These are phyloP conservation scores for Aphelenchoides avenae DNA, from an alignment of 1,140 invertebrate species.

Conservation along the genomic window DNA sequence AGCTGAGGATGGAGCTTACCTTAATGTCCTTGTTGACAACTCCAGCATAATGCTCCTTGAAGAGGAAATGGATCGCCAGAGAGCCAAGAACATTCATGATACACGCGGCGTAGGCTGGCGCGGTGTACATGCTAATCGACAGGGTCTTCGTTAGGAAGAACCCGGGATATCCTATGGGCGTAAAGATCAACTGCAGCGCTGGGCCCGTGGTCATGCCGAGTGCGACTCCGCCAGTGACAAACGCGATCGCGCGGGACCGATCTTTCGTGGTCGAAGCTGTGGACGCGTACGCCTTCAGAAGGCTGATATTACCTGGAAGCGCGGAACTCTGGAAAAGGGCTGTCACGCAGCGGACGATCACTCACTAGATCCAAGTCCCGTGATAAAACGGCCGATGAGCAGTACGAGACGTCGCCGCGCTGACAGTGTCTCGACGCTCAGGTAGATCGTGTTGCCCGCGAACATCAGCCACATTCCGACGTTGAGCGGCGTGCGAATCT, in stretches of 20 bases:
- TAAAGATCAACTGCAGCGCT: conserved; percentile 30
- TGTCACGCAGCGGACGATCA: neutral
- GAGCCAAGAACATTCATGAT: conserved; percentile 22
- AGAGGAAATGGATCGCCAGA: conserved; percentile 19
- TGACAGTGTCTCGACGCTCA: conserved; percentile 16
- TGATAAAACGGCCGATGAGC: conserved; percentile 35
- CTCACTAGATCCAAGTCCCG: conserved; percentile 40
- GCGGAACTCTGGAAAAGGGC: conserved; percentile 1
- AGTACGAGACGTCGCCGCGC: conserved; percentile 28
- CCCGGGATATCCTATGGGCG: conserved; percentile 25
- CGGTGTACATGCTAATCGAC: conserved; percentile 25
- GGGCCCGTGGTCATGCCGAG: too few species aligned
- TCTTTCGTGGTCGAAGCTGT: conserved; percentile 19
- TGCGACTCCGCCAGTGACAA: conserved; percentile 26
- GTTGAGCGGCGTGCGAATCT: conserved; percentile 26
- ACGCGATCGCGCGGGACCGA: conserved; percentile 35
- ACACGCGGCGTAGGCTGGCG: conserved; percentile 21
- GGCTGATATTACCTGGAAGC: conserved; percentile 14
- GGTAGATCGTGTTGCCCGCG: conserved; percentile 41
- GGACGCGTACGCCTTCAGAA: conserved; percentile 39
- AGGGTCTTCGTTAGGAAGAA: neutral
- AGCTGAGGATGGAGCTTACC: too few species aligned
- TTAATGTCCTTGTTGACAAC: neutral
- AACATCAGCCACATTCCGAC: conserved; percentile 41
- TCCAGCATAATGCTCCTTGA: conserved; percentile 32